Conservation (phyloP, 2,888 invertebrate species). For the Microctonus hyperodae region DNA sequence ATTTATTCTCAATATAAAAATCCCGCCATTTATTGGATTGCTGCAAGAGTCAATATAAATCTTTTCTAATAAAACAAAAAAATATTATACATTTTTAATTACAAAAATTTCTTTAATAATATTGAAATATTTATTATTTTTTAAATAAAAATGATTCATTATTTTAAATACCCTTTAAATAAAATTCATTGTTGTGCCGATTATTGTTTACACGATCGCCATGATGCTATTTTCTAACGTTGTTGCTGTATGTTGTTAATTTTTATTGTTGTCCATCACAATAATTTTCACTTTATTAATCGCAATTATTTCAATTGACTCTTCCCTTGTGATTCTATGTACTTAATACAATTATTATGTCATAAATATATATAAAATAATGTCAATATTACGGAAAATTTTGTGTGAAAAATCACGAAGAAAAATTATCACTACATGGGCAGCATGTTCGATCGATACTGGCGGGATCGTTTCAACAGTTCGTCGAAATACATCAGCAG, state of each 20-base stretch:
- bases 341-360: constrained; percentile 1
- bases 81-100: not conserved
- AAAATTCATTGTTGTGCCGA: not conserved
- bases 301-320: not conserved
- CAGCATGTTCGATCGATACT: constrained; percentile 35
- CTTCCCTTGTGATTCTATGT: not conserved
- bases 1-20: too few species aligned
- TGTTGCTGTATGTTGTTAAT: constrained; percentile 23
- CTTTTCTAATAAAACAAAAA: not conserved
- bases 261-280: constrained; percentile 12
- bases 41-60: constrained; percentile 3
- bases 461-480: constrained; percentile 35
- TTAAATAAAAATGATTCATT: not conserved
- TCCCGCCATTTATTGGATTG: not conserved
- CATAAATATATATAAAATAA: not conserved
- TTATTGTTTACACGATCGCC: constrained; percentile 19
- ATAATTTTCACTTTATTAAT: constrained; percentile 20
- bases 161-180: not conserved
- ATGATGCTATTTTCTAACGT: constrained; percentile 25
- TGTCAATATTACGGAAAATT: constrained; percentile 24
- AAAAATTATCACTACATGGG: constrained; percentile 26
- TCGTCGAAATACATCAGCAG: constrained; percentile 30
- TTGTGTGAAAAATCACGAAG: constrained; percentile 16
- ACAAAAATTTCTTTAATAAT: not conserved
- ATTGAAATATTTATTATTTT: not conserved